Conservation (phyloP, 2,113 vertebrate species). For the Dunckerocampus dactyliophorus region DNA sequence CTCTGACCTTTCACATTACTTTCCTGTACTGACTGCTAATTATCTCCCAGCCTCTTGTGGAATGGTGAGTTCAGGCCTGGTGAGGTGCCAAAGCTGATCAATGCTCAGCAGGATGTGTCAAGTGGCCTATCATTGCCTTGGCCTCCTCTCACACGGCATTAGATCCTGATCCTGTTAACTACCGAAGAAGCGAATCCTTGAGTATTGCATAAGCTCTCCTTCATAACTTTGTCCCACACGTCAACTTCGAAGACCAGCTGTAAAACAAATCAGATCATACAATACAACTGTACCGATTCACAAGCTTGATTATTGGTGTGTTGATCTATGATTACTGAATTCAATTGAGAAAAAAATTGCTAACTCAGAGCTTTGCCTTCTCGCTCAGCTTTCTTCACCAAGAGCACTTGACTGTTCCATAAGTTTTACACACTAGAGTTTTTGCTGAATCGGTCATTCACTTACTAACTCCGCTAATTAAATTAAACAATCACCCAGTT, state of each 20-base stretch:
- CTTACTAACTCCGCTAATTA: too few species aligned
- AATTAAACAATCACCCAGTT: too few species aligned
- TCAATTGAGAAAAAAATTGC: too few species aligned
- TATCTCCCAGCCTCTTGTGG: constrained; percentile 29
- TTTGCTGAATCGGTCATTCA: too few species aligned
- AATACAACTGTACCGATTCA: too few species aligned
- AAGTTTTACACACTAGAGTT: too few species aligned
- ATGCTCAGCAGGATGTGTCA: constrained; percentile 36
- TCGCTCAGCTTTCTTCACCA: too few species aligned
- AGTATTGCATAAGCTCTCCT: constrained; percentile 17
- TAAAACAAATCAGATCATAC: too few species aligned
- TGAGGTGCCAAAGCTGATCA: constrained; percentile 51
- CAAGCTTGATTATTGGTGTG: too few species aligned
- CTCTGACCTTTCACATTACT: background rate
- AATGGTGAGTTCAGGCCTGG: constrained; percentile 17
- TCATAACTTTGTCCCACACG: constrained; percentile 23
- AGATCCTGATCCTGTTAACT: constrained; percentile 58
- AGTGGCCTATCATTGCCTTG: constrained; percentile 39
- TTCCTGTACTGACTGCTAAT: background rate
- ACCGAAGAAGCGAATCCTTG: constrained; percentile 55
- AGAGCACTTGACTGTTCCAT: too few species aligned
- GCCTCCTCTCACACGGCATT: constrained; percentile 31
- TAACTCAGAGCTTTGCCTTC: too few species aligned
- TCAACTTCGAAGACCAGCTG: background rate
- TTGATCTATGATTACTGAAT: too few species aligned